Conservation (phyloP, 2,797 vertebrate genomes). For the Karalla daura region DNA sequence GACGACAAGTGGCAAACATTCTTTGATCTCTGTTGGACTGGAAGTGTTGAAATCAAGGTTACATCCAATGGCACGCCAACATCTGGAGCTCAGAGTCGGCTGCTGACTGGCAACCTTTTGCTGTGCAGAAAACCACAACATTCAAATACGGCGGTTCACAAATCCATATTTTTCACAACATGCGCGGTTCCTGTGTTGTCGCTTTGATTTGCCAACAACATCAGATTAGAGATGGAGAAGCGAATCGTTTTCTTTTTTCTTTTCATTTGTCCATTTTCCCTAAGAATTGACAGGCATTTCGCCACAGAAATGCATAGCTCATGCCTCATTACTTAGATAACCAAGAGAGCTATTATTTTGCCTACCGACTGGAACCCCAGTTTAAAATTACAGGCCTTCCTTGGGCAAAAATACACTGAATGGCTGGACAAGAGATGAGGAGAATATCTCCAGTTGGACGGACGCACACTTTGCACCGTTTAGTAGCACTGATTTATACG, state of each 20-base stretch:
- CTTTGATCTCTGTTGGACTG: neutral
- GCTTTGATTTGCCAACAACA: conserved; percentile 12
- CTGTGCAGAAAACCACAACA: conserved; percentile 13
- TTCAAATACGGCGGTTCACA: conserved; percentile 15
- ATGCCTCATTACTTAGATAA: conserved; percentile 44
- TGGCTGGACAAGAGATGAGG: neutral
- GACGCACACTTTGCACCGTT: conserved; percentile 22
- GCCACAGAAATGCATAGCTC: conserved; percentile 40
- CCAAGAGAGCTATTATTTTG: conserved; percentile 43
- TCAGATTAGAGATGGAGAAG: conserved; percentile 3
- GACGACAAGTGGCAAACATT: neutral
- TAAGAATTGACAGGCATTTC: conserved; percentile 26
- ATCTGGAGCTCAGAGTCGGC: conserved; percentile 8
- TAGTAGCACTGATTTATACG: conserved; percentile 4
- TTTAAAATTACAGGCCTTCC: conserved; percentile 53
- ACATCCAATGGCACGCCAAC: neutral
- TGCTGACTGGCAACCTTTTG: conserved; percentile 10
- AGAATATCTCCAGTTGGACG: conserved; percentile 18
- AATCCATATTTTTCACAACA: conserved; percentile 19
- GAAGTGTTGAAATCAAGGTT: neutral
- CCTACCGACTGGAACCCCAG: conserved; percentile 25
- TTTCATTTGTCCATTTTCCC: conserved; percentile 1
- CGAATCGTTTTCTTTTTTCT: conserved; percentile 2
- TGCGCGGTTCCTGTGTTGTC: conserved; percentile 8
- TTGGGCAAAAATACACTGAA: conserved; percentile 13